A percentile compares a stretch with the other conserved stretches of the same genome.
phyloP scores from a whole-genome alignment of 2,797 vertebrate species.

The Myripristis murdjan region DNA sequence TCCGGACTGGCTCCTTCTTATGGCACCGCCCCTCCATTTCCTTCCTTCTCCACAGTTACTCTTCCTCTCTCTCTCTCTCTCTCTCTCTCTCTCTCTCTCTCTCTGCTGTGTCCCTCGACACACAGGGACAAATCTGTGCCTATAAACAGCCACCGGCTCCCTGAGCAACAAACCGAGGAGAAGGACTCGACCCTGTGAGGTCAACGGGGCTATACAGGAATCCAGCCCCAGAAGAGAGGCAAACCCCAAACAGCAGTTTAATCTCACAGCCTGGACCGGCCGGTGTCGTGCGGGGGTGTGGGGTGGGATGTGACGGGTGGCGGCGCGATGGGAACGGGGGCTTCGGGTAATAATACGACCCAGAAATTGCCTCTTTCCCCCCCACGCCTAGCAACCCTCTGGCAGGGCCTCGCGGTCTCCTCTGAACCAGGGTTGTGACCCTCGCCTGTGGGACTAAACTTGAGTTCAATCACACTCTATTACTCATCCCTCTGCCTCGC shows the following conservation, averaged over 20 bases:
- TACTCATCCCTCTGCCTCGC: conserved; percentile 54
- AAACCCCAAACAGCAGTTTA: conserved; percentile 51
- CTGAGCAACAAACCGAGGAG: conserved; percentile 59
- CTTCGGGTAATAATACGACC: not conserved
- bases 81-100: conserved; percentile 7
- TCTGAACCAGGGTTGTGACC: conserved; percentile 46
- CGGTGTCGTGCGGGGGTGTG: too few relatives aligned
- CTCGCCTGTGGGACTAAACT: conserved; percentile 47
- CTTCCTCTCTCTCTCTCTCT: conserved; percentile 24
- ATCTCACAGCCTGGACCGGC: not conserved
- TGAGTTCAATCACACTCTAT: conserved; percentile 55
- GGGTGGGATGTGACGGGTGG: too few relatives aligned
- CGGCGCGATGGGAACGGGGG: too few relatives aligned
- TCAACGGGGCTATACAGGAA: conserved; percentile 32
- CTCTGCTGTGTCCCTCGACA: conserved; percentile 33
- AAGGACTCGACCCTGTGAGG: conserved; percentile 44
- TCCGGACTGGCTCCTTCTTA: conserved; percentile 68
- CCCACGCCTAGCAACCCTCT: too few relatives aligned
- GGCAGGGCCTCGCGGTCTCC: conserved; percentile 5
- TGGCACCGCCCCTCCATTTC: conserved; percentile 65
- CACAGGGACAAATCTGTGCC: conserved; percentile 43
- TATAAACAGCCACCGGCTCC: conserved; percentile 63
- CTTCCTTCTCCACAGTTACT: conserved; percentile 49
- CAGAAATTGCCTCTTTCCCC: not conserved
- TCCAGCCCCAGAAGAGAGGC: too few relatives aligned